Base-by-base conservation (phyloP, 2,888 invertebrate genomes). In the Lasioglossum lativentre region DNA sequence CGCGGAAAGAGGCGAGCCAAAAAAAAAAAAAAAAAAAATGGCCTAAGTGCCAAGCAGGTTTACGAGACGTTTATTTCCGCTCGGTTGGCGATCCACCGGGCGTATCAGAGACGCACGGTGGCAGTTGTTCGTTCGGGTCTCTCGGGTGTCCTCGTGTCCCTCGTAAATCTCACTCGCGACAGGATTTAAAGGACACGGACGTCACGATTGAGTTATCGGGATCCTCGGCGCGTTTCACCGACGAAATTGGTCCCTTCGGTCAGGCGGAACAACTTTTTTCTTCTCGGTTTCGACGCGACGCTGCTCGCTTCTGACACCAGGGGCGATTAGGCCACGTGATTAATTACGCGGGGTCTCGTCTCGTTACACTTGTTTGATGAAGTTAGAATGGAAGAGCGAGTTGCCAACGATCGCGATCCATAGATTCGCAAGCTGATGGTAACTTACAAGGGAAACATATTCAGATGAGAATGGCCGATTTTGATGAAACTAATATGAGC, bases 11-110 rank as follows among this genome's bases (percentile, higher is more conserved):
- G 38, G 68, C 19, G 68, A n/a, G 12, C 1, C n/a, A n/a, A n/a
- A n/a, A n/a, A n/a, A n/a, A n/a, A 34, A 38, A 38, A 52, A 83
- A 34, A 38, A 38, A 52, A 83, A 85, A 85, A 72, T 79, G 86
- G 81, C 85, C 85, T 81, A 86, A 86, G 87, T 78, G 84, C 73
- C 87, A 78, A 89, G 90, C 88, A 89, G 86, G 90, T 88, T 91
- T 90, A 90, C 87, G 85, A 87, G 89, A 88, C 89, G 88, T 92
- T 91, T 91, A 92, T 92, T 91, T 92, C 90, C 91, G 91, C 91
- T 90, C 89, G 86, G 91, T 90, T 90, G 90, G 89, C 90, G 85
- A 88, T 91, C 78, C 87, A 77, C 88, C 85, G 88, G 87, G 85
- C 88, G 88, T 92, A 89, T 92, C 89, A 81, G 86, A 86, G 88